Evolutionary conservation across 2,888 invertebrate species (phyloP), one percentile per base, ranked within the genome.

Genomic region (Gnatocerus cornutus): DNA sequence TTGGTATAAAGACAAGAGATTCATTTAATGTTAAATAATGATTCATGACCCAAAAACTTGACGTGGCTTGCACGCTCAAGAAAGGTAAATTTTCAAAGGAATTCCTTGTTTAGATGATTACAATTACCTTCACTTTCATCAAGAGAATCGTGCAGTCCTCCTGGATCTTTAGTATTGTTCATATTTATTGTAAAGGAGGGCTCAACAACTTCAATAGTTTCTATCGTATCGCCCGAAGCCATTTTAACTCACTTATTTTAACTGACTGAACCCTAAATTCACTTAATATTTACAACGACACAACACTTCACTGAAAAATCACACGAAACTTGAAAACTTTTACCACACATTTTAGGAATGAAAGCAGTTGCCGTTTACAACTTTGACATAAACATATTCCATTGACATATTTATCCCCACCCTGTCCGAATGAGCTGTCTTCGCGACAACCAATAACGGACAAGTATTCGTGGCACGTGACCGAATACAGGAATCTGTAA

Each of bases 191-290:
- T 71, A 71, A 88, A 87, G 82, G 89, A 89, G 84, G 89, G 89
- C 86, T 92, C 93, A 86, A 91, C 88, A 77, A 88, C 86, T 89
- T 93, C 93, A 72, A 94, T 93, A 84, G 90, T 90, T 87, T 93
- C 93, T 84, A 91, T 88, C 83, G 87, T 91, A 87, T 93, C 93
- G 84, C 93, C 93, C 86, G 93, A 93, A 89, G 93, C 94, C 94
- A 94, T 94, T 87, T 41, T 88, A 87, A 78, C 74, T 84, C 80
- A 74, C 73, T 77, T 71, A 16, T 63, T 67, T 71, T 62, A 61
- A 45, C 58, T 10, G 9, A 63, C 43, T 53, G 37, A 68, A 71
- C 62, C 13, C 33, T 46, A 67, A 29, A 48, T 68, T 65, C 55
- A 70, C 68, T 71, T 52, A 66, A 53, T 66, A 68, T 58, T 67